phyloP scores from a whole-genome alignment of 2,113 vertebrate species.

The Vimba vimba region DNA sequence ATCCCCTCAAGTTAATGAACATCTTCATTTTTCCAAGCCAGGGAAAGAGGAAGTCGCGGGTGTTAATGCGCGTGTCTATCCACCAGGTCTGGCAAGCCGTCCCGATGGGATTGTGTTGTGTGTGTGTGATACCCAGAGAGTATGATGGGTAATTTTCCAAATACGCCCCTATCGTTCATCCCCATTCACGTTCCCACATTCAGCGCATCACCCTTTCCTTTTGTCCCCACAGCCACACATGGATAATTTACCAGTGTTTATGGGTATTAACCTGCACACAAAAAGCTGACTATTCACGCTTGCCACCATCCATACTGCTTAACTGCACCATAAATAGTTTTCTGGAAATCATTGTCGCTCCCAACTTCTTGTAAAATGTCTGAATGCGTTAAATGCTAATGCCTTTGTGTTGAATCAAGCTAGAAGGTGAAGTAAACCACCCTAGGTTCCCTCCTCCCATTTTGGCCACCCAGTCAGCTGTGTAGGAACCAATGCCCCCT shows the following conservation, averaged over 20 bases:
- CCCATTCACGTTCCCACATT: slow-evolving; percentile 55
- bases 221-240: slow-evolving; percentile 57
- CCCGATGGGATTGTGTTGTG: slow-evolving; percentile 78
- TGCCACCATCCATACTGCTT: slow-evolving; percentile 53
- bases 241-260: slow-evolving; percentile 57
- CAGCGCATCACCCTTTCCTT: slow-evolving; percentile 49
- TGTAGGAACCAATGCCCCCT: slow-evolving; percentile 48
- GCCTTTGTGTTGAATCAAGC: slow-evolving; percentile 35
- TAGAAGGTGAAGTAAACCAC: slow-evolving; percentile 16
- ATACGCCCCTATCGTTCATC: slow-evolving; percentile 59
- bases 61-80: slow-evolving; percentile 70
- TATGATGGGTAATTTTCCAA: slow-evolving; percentile 64
- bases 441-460: not conserved
- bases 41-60: slow-evolving; percentile 41
- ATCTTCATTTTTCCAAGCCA: slow-evolving; percentile 90
- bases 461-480: slow-evolving; percentile 59
- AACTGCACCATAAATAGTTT: slow-evolving; percentile 45
- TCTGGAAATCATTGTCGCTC: slow-evolving; percentile 43
- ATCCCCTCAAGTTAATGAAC: slow-evolving; percentile 92
- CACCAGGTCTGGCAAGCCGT: slow-evolving; percentile 81
- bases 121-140: slow-evolving; percentile 77
- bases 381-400: slow-evolving; percentile 31
- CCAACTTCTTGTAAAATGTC: slow-evolving; percentile 50
- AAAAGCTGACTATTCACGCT: slow-evolving; percentile 56
- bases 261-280: slow-evolving; percentile 58